Base-by-base conservation (phyloP, 2,797 vertebrate genomes). In the Trachurus trachurus region DNA sequence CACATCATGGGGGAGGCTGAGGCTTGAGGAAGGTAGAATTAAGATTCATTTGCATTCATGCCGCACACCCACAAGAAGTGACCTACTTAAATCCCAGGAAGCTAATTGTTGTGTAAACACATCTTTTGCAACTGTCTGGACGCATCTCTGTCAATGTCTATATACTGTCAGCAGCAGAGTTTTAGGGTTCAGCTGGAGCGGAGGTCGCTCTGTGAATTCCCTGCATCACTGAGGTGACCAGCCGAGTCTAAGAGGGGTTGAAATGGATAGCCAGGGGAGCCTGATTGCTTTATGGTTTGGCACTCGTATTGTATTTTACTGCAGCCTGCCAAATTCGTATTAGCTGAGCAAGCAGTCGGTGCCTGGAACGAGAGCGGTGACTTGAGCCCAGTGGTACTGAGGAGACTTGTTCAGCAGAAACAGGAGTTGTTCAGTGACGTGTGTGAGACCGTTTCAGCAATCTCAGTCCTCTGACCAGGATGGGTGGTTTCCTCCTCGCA, bases 31-130 rank as follows among this genome's bases (percentile, higher is more conserved):
- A 84, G 77, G 82, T 86, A 62, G 75, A 84, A 84, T 76, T 84
- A 26, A 26, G 74, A 85, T 63, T 26, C 83, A 82, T 92, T 90
- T 88, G 80, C 81, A 91, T 89, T 91, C 86, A 74, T 52, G 74
- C 49, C 21, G 15, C 85, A 82, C 81, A 82, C 86, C 71, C 84
- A 86, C 81, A 82, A 88, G 63, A 83, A 82, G 50, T 89, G 91
- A 90, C 91, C 92, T 89, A 92, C 78, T 89, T 94, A 76, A 87
- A 72, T 74, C 52, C 58, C 78, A 83, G 47, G 67, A 74, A 80
- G 75, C 74, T 78, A 84, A 88, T 83, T 87, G 78, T 81, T 88
- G 53, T 2, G 10, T 66, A 65, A 75, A 83, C 49, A 67, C 34
- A 39, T 53, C 42, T 57, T 76, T 60, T n/a, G 73, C 71, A 84